Evolutionary conservation across 2,797 vertebrate genomes (phyloP).

Genomic region (Sebastes nivosus): DNA sequence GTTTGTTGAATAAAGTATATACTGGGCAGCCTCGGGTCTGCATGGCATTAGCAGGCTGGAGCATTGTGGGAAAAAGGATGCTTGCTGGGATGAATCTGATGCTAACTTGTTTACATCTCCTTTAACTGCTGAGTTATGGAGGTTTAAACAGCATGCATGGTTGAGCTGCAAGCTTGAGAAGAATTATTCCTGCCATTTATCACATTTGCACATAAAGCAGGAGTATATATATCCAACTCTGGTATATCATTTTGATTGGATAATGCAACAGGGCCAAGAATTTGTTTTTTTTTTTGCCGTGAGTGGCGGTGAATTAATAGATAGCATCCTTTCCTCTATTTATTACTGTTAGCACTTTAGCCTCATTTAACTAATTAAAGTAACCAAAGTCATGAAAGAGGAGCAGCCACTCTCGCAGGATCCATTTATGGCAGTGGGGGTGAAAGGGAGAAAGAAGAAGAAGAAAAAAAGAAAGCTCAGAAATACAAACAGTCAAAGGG

Average conservation of each 20-base stretch:
- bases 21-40: constrained; percentile 55
- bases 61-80: constrained; percentile 55
- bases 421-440: constrained; percentile 92
- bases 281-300: neutral
- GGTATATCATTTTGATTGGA: neutral
- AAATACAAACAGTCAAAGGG: constrained; percentile 99
- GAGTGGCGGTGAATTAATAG: constrained; percentile 53
- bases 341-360: constrained; percentile 78
- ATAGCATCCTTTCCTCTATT: constrained; percentile 57
- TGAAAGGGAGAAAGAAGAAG: constrained; percentile 54
- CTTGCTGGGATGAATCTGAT: constrained; percentile 34
- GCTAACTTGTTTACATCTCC: constrained; percentile 41
- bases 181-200: neutral
- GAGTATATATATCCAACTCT: neutral
- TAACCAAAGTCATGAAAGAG: constrained; percentile 96
- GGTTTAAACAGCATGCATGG: neutral
- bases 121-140: constrained; percentile 27
- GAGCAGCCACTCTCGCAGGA: constrained; percentile 90
- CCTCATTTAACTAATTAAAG: constrained; percentile 98
- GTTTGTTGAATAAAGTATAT: constrained; percentile 75
- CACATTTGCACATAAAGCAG: neutral
- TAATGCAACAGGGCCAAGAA: neutral
- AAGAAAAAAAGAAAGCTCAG: constrained; percentile 89
- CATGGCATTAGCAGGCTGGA: constrained; percentile 54
- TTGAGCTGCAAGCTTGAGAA: neutral